Percentiles rank a stretch among this genome's conserved stretches.
Evolutionary conservation across 2,797 vertebrate genomes (phyloP).

Genomic region (Channa striata): DNA sequence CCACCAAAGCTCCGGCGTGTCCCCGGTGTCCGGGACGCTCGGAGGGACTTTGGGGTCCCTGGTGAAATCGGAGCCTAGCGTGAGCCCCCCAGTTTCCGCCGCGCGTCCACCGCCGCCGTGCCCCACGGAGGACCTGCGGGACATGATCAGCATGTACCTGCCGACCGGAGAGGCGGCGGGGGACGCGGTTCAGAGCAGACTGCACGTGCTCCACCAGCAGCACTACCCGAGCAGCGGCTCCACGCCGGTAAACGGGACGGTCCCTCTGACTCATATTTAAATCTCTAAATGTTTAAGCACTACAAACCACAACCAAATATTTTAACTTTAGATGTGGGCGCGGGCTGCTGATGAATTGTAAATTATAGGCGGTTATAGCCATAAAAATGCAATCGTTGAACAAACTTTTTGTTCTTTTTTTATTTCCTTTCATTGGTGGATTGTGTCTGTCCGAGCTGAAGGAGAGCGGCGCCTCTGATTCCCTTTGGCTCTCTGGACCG

Average conservation of each 20-base stretch:
- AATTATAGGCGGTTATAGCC: constrained; percentile 81
- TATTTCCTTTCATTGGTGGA: constrained; percentile 54
- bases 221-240: constrained; percentile 92
- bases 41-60: constrained; percentile 91
- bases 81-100: constrained; percentile 89
- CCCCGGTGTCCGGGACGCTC: constrained; percentile 87
- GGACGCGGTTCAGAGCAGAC: constrained; percentile 90
- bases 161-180: constrained; percentile 88
- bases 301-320: constrained; percentile 81
- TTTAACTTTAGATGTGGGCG: constrained; percentile 68
- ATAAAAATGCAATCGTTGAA: constrained; percentile 77
- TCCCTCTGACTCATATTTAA: constrained; percentile 91
- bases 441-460: constrained; percentile 59
- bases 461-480: constrained; percentile 48
- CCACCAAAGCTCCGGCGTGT: constrained; percentile 86
- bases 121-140: constrained; percentile 92
- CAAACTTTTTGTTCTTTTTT: constrained; percentile 57
- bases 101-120: constrained; percentile 88
- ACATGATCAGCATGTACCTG: constrained; percentile 98
- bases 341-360: constrained; percentile 83
- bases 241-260: constrained; percentile 92
- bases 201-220: constrained; percentile 92
- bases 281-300: constrained; percentile 59
- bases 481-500: constrained; percentile 64
- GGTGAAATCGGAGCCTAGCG: constrained; percentile 94